Percentiles rank a stretch among this genome's conserved stretches.
These are phyloP conservation scores for Aphelocoma californica DNA, from an alignment of 2,797 vertebrate species.

Conservation along the genomic window DNA sequence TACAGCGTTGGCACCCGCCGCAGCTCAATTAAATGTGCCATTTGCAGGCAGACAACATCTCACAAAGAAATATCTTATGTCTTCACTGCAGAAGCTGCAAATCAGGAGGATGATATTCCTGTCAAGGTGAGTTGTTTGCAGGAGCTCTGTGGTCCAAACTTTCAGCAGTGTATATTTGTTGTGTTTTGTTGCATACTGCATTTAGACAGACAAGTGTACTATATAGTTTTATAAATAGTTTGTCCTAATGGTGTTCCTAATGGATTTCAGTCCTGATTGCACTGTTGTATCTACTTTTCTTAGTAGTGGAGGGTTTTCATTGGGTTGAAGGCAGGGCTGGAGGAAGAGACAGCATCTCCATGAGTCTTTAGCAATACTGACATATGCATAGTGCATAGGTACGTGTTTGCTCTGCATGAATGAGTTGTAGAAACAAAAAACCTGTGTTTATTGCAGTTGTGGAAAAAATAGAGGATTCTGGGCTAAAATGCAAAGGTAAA, in stretches of 20 bases:
- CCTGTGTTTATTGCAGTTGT: background rate
- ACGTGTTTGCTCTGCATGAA: background rate
- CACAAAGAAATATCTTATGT: slow-evolving; percentile 97
- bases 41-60: slow-evolving; percentile 94
- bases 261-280: background rate
- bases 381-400: background rate
- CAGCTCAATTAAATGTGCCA: slow-evolving; percentile 94
- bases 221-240: background rate
- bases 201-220: background rate
- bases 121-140: slow-evolving; percentile 82
- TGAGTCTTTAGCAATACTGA: background rate
- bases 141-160: background rate
- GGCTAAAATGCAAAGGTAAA: background rate
- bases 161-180: background rate
- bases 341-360: background rate
- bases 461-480: background rate
- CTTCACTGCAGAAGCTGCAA: slow-evolving; percentile 88
- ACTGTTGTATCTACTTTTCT: background rate
- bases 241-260: background rate
- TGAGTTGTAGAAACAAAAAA: background rate
- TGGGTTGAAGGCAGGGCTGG: background rate
- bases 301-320: background rate
- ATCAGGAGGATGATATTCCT: slow-evolving; percentile 90
- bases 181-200: background rate
- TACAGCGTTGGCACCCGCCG: slow-evolving; percentile 92